Evolutionary conservation across 2,888 invertebrate genomes (phyloP).

Genomic region (Dryocosmus kuriphilus): DNA sequence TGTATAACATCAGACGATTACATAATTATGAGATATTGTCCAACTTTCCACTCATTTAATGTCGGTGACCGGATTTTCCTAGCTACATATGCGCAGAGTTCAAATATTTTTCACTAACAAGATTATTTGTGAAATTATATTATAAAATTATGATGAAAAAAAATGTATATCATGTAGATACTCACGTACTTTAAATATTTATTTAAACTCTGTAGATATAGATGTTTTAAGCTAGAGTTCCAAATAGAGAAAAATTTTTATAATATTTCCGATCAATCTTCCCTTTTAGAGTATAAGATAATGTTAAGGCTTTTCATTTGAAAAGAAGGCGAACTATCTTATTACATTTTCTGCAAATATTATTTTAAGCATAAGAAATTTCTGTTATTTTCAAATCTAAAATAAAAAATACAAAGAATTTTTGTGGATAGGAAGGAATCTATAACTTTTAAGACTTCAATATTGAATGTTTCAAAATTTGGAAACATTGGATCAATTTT

Average conservation of each 20-base stretch:
- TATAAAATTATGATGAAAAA: background rate
- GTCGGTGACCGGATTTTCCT: background rate
- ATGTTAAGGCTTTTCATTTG: background rate
- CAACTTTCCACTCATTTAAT: constrained; percentile 12
- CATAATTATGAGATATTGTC: constrained; percentile 36
- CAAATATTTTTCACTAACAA: background rate
- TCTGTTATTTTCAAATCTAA: no score
- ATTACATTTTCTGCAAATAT: no score
- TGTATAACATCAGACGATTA: constrained; percentile 37
- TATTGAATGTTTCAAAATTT: no score
- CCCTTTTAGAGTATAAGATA: background rate
- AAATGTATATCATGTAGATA: background rate
- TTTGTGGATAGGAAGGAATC: no score
- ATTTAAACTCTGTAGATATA: background rate
- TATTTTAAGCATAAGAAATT: no score
- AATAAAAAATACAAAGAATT: no score
- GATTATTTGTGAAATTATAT: background rate
- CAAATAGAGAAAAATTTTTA: background rate
- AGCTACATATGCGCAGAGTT: constrained; percentile 12
- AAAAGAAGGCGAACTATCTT: background rate
- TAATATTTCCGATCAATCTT: background rate
- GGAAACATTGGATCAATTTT: no score
- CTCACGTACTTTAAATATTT: background rate
- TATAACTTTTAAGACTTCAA: no score
- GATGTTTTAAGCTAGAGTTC: background rate